phyloP scores from a whole-genome alignment of 2,888 invertebrate genomes.

The Saturnia japonica region DNA sequence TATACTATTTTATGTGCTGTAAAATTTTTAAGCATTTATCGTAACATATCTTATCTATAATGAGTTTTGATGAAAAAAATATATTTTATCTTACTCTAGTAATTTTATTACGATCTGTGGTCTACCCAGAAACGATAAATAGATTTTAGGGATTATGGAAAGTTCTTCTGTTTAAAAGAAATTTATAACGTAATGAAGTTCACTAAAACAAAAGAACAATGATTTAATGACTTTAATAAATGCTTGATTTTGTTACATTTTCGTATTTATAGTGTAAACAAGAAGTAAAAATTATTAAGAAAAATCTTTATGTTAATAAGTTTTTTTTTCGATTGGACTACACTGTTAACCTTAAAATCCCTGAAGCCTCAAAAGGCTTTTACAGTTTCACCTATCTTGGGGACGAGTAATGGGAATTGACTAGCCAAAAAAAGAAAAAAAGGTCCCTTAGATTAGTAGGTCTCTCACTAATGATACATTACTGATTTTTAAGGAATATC shows the following conservation, averaged over 20 bases:
- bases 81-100: background rate
- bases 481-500: too few relatives aligned
- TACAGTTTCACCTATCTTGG: too few relatives aligned
- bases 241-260: background rate
- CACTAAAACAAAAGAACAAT: background rate
- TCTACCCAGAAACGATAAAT: background rate
- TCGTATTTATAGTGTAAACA: too few relatives aligned
- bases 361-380: too few relatives aligned
- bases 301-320: too few relatives aligned
- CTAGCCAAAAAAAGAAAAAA: too few relatives aligned
- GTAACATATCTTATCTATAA: constrained; percentile 33
- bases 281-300: too few relatives aligned
- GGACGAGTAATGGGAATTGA: too few relatives aligned
- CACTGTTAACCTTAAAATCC: too few relatives aligned
- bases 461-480: too few relatives aligned
- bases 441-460: too few relatives aligned
- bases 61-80: constrained; percentile 26
- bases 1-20: constrained; percentile 36
- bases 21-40: constrained; percentile 33
- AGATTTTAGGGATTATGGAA: background rate
- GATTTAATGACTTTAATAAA: background rate
- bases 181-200: background rate
- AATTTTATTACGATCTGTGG: constrained; percentile 6
- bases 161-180: background rate
- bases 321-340: too few relatives aligned